A percentile compares a stretch with the other conserved stretches of the same genome.
Conservation (phyloP, 2,113 vertebrate species). For the Nesogale talazaci region DNA sequence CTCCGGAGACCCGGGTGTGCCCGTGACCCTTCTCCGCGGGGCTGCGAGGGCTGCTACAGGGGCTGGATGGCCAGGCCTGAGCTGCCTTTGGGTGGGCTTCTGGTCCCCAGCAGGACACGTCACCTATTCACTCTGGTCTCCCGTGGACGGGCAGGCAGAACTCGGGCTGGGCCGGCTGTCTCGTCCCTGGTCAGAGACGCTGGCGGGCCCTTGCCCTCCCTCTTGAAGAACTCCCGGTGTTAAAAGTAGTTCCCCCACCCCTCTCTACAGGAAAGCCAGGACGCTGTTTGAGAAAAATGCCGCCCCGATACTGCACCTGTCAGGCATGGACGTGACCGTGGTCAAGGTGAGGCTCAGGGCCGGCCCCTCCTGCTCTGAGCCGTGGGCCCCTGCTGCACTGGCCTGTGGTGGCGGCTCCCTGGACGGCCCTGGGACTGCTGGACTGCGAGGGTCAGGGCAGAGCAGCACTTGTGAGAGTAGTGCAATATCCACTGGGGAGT, state of each 20-base stretch:
- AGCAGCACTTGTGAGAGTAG: no score
- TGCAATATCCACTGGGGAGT: no score
- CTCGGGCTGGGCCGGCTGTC: neutral
- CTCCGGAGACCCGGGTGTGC: neutral
- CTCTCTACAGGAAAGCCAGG: conserved; percentile 92
- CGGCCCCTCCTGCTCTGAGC: no score
- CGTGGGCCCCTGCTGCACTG: no score
- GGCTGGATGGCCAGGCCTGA: neutral
- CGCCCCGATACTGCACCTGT: conserved; percentile 96
- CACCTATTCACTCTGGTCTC: neutral
- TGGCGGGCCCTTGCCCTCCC: neutral
- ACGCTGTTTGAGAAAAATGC: conserved; percentile 98
- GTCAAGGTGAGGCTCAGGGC: conserved; percentile 90
- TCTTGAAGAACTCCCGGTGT: conserved; percentile 1
- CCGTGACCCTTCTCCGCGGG: neutral
- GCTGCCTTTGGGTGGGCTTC: neutral
- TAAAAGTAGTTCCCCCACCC: conserved; percentile 70
- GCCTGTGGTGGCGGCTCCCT: no score
- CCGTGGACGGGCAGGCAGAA: neutral
- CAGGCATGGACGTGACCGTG: conserved; percentile 94
- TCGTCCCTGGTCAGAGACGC: neutral
- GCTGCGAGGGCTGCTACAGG: neutral
- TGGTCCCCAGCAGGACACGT: neutral
- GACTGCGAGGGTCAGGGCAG: no score
- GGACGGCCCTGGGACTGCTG: no score